phyloP scores from a whole-genome alignment of 1,140 invertebrate species.

The Nasonia giraulti region DNA sequence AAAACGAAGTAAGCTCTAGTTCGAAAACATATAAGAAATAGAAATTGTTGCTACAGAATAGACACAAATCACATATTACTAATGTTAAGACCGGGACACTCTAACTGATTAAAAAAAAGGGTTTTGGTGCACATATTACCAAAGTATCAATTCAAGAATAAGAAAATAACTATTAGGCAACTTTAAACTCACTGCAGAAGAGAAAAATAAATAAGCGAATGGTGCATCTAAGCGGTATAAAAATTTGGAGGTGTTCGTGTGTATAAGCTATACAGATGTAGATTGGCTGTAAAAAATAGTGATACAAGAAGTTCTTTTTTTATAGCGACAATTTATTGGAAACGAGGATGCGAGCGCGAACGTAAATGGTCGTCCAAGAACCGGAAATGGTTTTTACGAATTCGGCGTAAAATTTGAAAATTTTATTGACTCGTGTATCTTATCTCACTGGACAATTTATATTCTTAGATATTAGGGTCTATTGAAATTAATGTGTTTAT shows the following conservation, averaged over 20 bases:
- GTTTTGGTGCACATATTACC: conserved; percentile 5
- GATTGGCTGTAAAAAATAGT: conserved; percentile 50
- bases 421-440: background rate
- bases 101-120: conserved; percentile 54
- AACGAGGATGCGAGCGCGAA: conserved; percentile 52
- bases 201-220: conserved; percentile 48
- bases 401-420: background rate
- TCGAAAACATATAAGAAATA: conserved; percentile 60
- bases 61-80: conserved; percentile 60
- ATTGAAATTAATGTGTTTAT: background rate
- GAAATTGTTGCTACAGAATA: conserved; percentile 59
- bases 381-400: conserved; percentile 64
- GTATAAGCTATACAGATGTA: conserved; percentile 53
- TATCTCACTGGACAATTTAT: background rate
- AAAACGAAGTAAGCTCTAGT: conserved; percentile 60
- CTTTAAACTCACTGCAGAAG: conserved; percentile 38
- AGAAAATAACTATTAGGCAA: conserved; percentile 46
- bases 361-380: conserved; percentile 59
- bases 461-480: background rate
- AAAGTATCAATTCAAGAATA: conserved; percentile 21
- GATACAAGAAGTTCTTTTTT: conserved; percentile 64
- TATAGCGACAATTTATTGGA: conserved; percentile 56
- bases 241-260: conserved; percentile 56
- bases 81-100: conserved; percentile 57
- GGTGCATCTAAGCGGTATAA: conserved; percentile 52